Percentiles rank a stretch among this genome's conserved stretches.
These are phyloP conservation scores for Thermophis baileyi DNA, from an alignment of 2,113 vertebrate species.

Conservation along the genomic window DNA sequence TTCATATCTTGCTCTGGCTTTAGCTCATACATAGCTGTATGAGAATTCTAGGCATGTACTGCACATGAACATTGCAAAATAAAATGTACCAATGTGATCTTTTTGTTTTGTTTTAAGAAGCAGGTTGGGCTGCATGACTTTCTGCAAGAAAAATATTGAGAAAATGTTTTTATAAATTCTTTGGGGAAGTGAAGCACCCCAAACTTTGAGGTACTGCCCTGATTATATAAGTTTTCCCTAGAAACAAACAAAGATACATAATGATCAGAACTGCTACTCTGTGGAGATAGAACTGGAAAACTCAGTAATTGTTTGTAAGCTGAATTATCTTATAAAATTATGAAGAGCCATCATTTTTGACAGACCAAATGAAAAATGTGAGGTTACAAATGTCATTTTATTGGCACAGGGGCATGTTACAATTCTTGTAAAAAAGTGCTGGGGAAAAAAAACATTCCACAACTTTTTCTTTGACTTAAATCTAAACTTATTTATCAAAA, in stretches of 20 bases:
- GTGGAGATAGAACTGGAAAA: neutral
- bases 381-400: neutral
- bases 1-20: neutral
- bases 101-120: neutral
- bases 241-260: neutral
- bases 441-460: neutral
- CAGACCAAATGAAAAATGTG: neutral
- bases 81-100: neutral
- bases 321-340: neutral
- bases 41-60: neutral
- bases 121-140: neutral
- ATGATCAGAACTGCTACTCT: neutral
- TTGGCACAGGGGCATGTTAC: neutral
- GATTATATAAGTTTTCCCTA: neutral
- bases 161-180: neutral
- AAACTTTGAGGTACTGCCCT: neutral
- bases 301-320: neutral
- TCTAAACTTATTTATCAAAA: slow-evolving; percentile 4
- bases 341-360: neutral
- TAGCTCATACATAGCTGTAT: neutral
- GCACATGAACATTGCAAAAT: neutral
- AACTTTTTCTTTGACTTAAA: neutral
- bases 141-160: neutral
- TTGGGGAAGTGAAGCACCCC: neutral
- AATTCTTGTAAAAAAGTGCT: neutral